Percentiles rank a stretch among this genome's conserved stretches.
Conservation (phyloP, 1,140 invertebrate species). For the Drosophila mayri region DNA sequence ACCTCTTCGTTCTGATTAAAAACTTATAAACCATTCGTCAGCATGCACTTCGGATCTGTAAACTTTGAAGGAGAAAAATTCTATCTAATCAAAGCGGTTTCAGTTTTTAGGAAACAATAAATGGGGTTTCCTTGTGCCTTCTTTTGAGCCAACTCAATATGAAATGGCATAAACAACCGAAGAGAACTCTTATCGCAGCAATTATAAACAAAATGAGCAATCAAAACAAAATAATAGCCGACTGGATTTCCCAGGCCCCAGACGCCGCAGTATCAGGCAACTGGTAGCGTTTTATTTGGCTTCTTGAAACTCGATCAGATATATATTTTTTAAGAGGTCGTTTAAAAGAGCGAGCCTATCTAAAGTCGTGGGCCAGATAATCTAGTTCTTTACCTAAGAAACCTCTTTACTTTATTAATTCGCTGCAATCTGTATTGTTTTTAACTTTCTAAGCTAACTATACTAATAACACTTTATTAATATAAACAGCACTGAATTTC, state of each 20-base stretch:
- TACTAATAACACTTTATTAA: constrained; percentile 2
- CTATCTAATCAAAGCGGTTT: constrained; percentile 14
- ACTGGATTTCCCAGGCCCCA: constrained; percentile 18
- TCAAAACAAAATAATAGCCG: constrained; percentile 27
- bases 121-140: constrained; percentile 13
- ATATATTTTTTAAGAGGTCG: constrained; percentile 13
- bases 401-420: constrained; percentile 8
- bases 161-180: not conserved
- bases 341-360: not conserved
- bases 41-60: not conserved
- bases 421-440: not conserved
- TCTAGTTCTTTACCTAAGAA: not conserved
- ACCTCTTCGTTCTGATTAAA: not conserved
- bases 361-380: constrained; percentile 1
- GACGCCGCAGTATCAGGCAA: constrained; percentile 9
- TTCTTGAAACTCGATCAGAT: constrained; percentile 25
- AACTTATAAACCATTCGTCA: not conserved
- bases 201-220: constrained; percentile 19
- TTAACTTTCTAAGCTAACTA: not conserved
- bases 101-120: constrained; percentile 15
- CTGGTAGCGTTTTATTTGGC: constrained; percentile 3
- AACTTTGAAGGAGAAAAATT: not conserved
- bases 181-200: constrained; percentile 10
- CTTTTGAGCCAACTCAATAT: constrained; percentile 7
- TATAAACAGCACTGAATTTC: not conserved